Conservation (phyloP, 2,888 invertebrate species). For the Labia minor region DNA sequence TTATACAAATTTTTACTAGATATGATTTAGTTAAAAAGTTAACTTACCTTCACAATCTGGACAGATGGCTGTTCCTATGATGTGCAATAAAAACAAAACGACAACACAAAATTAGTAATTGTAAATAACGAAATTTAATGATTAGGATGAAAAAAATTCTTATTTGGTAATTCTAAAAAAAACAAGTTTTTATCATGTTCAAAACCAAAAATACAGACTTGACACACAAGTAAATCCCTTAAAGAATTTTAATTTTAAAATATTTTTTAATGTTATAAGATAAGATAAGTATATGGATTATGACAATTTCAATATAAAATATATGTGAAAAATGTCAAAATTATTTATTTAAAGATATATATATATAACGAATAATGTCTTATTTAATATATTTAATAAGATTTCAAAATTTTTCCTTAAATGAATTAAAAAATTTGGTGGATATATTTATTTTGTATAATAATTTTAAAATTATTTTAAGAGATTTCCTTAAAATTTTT, state of each 20-base stretch:
- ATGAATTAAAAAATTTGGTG: too few species aligned
- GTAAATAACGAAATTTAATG: neutral
- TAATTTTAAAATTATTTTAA: neutral
- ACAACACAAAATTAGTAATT: neutral
- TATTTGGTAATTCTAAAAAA: neutral
- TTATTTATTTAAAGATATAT: too few species aligned
- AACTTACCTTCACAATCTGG: neutral
- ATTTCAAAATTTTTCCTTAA: too few species aligned
- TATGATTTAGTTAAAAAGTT: neutral
- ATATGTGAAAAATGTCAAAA: too few species aligned
- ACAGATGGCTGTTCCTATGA: neutral
- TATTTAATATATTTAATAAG: too few species aligned
- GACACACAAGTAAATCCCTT: neutral
- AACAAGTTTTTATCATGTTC: neutral
- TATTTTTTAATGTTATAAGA: neutral
- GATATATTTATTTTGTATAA: too few species aligned
- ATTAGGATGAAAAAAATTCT: neutral
- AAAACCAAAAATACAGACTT: neutral
- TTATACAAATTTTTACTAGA: too few species aligned
- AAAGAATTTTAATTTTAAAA: neutral
- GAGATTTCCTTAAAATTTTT: neutral
- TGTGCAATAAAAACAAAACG: neutral
- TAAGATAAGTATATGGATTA: neutral
- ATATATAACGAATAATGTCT: too few species aligned
- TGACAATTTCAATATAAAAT: neutral